Conservation (phyloP, 2,797 vertebrate genomes). For the Anabas testudineus region DNA sequence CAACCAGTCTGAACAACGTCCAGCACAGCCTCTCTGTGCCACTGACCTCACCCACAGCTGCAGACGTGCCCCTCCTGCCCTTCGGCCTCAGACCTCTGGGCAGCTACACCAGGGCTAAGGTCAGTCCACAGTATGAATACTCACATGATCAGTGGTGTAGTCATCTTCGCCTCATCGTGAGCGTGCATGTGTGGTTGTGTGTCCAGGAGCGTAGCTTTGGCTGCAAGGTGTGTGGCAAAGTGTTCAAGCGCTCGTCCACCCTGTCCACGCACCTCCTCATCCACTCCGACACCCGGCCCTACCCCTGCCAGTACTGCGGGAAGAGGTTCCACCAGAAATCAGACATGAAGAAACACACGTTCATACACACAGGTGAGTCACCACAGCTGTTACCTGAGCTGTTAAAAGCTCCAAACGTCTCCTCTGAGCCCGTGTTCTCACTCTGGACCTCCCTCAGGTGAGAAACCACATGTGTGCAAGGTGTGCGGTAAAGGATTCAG, state of each 20-base stretch:
- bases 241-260: conserved; percentile 81
- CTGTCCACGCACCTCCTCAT: conserved; percentile 83
- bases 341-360: conserved; percentile 90
- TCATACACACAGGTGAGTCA: conserved; percentile 85
- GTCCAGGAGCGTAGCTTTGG: conserved; percentile 77
- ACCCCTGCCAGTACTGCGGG: conserved; percentile 81
- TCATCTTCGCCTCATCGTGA: not conserved
- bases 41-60: conserved; percentile 10
- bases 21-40: conserved; percentile 49
- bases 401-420: not conserved
- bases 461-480: conserved; percentile 87
- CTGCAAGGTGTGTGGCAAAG: conserved; percentile 81
- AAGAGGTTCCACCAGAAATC: conserved; percentile 86
- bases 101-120: conserved; percentile 65
- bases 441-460: conserved; percentile 69
- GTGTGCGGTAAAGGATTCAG: conserved; percentile 89
- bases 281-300: conserved; percentile 80
- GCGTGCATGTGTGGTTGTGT: not conserved
- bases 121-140: conserved; percentile 20
- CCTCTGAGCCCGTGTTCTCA: not conserved
- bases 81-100: conserved; percentile 52
- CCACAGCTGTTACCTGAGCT: fast-evolving
- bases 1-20: conserved; percentile 43
- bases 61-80: conserved; percentile 33
- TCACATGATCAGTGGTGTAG: not conserved